A percentile compares a stretch with the other conserved stretches of the same genome.
Evolutionary conservation across 1,140 invertebrate species (phyloP).

Genomic region (Drosophila arizonae): DNA sequence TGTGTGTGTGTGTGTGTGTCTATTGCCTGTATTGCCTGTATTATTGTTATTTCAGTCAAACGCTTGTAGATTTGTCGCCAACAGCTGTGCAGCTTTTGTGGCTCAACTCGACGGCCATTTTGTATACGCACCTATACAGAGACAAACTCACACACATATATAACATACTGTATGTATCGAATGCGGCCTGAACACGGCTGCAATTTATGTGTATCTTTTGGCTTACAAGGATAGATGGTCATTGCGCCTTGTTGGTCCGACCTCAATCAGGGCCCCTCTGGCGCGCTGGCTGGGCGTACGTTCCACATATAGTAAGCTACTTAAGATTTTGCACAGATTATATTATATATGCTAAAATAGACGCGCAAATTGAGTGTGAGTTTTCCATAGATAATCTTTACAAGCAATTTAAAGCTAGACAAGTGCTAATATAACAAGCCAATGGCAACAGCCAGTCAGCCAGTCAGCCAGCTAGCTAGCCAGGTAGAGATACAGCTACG

Average conservation of each 20-base stretch:
- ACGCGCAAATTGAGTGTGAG: slow-evolving; percentile 81
- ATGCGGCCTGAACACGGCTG: slow-evolving; percentile 55
- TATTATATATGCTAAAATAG: slow-evolving; percentile 75
- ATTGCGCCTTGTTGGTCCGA: slow-evolving; percentile 49
- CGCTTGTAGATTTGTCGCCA: slow-evolving; percentile 77
- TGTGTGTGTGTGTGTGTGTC: slow-evolving; percentile 22
- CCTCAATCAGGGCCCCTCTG: slow-evolving; percentile 41
- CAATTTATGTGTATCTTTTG: slow-evolving; percentile 80
- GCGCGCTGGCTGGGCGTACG: slow-evolving; percentile 29
- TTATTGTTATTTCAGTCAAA: slow-evolving; percentile 77
- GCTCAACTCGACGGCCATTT: slow-evolving; percentile 47
- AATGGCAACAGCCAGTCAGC: slow-evolving; percentile 22
- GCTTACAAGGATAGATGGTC: slow-evolving; percentile 72
- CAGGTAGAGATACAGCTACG: slow-evolving; percentile 31
- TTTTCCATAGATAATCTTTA: slow-evolving; percentile 80
- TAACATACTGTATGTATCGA: slow-evolving; percentile 3
- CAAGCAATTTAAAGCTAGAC: slow-evolving; percentile 80
- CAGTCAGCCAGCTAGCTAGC: slow-evolving; percentile 8
- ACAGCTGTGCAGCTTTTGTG: slow-evolving; percentile 73
- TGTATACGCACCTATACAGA: slow-evolving; percentile 2
- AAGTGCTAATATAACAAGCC: slow-evolving; percentile 76
- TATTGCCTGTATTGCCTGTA: slow-evolving; percentile 21
- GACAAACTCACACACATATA: background rate
- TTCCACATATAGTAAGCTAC: slow-evolving; percentile 76
- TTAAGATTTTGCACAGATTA: slow-evolving; percentile 80